phyloP scores from a whole-genome alignment of 2,888 invertebrate species.

The Acanthosepion pharaonis region DNA sequence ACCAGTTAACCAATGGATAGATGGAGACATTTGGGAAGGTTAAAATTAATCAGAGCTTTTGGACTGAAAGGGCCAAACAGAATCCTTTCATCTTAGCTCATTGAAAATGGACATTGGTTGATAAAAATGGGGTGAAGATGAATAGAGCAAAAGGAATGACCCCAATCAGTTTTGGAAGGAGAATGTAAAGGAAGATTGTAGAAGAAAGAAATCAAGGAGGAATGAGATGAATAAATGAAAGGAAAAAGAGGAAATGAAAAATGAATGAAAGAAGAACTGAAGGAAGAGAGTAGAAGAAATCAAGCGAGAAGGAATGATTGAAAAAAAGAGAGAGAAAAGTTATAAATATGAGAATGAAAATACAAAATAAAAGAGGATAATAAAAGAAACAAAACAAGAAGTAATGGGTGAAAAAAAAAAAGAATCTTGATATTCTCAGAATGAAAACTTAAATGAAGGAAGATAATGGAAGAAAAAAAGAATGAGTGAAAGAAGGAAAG shows the following conservation, averaged over 20 bases:
- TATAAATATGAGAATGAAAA: background rate
- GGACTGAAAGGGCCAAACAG: slow-evolving; percentile 33
- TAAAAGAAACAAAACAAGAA: background rate
- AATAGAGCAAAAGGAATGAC: background rate
- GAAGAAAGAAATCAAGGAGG: background rate
- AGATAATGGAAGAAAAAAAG: too few relatives aligned
- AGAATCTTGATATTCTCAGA: background rate
- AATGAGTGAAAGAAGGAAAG: too few relatives aligned
- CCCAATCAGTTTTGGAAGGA: background rate
- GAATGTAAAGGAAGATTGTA: background rate
- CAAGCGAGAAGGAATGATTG: background rate
- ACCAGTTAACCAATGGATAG: background rate
- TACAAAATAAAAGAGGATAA: background rate
- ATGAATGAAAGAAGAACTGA: background rate
- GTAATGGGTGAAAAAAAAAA: background rate
- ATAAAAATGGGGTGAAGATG: background rate
- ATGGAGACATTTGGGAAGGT: slow-evolving; percentile 10
- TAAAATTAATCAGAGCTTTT: slow-evolving; percentile 33
- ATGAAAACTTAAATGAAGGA: background rate
- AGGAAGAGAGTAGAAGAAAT: background rate
- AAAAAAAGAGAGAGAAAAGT: background rate
- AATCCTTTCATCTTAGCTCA: slow-evolving; percentile 21
- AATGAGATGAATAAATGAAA: too few relatives aligned
- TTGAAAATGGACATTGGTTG: slow-evolving; percentile 17
- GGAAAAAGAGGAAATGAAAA: background rate